Evolutionary conservation across 2,113 vertebrate genomes (phyloP), one percentile per base, ranked within the genome.

Genomic region (Cephalophus harveyi): DNA sequence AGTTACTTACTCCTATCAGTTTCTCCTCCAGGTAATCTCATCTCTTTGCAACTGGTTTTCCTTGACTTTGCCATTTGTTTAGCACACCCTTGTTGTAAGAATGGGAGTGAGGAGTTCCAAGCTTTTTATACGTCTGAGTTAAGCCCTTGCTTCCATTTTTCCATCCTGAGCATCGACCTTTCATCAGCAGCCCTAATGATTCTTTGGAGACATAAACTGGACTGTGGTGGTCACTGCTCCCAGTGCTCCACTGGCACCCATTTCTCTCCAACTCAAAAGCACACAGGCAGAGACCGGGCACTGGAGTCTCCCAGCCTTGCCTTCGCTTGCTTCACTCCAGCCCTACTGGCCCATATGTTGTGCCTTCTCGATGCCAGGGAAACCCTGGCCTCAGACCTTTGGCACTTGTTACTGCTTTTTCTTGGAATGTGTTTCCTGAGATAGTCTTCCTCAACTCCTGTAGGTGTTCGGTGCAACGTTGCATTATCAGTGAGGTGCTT

Each of bases 221-320:
- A 15, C 9, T 2, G 3, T 33, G 15, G 36, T 16, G 19, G 48
- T 90, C 13, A 19, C 5, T 59, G 19, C 16, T 52, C 16, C 3
- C 23, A 8, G 1, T 55, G 21, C 27, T 14, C 36, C 74, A 6
- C 43, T n/a, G 55, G 13, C n/a, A 64, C 33, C 13, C 17, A 19
- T 79, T 93, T 94, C 14, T 87, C 84, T 52, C n/a, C 36, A 36
- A 67, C 59, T n/a, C n/a, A 40, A n/a, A 67, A 71, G 8, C 25
- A 28, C 46, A 7, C 12, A 36, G 0, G 46, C 27, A 6, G 3
- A 6, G n/a, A n/a, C 17, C 7, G 3, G 19, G 2, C 33, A 17
- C 16, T 21, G 0, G 2, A 7, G 25, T 23, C n/a, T 19, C 2
- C 5, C 17, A 16, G 12, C 16, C 40, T 76, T 76, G 14, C 60